Conservation (phyloP, 1,140 invertebrate genomes). For the Drosophila sucinea region DNA sequence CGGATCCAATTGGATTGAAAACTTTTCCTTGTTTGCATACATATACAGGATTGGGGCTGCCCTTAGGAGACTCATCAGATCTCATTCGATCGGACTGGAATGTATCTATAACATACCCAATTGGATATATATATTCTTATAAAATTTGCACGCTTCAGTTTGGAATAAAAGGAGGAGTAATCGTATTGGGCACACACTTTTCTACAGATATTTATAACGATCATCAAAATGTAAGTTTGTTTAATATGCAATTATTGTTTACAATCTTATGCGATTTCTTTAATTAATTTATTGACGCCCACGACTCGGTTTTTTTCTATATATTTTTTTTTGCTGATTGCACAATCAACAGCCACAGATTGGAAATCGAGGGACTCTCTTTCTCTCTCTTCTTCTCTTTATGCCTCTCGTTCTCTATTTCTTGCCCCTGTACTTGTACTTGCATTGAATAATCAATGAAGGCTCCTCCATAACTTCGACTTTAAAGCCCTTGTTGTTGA, state of each 20-base stretch:
- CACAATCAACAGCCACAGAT: slow-evolving; percentile 63
- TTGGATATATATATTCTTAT: too few species aligned
- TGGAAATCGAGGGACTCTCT: slow-evolving; percentile 31
- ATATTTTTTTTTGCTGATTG: slow-evolving; percentile 43
- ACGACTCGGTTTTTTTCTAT: slow-evolving; percentile 38
- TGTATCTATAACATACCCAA: too few species aligned
- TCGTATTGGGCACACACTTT: neutral
- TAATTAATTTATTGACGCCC: slow-evolving; percentile 71
- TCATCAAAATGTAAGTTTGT: slow-evolving; percentile 29
- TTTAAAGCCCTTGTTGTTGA: slow-evolving; percentile 34
- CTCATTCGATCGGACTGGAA: neutral
- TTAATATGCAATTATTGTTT: slow-evolving; percentile 78
- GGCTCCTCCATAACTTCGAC: slow-evolving; percentile 3
- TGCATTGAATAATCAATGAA: slow-evolving; percentile 69
- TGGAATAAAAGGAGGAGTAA: too few species aligned
- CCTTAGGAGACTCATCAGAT: neutral
- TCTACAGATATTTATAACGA: neutral
- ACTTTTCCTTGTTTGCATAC: neutral
- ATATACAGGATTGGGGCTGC: neutral
- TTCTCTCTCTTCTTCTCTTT: slow-evolving; percentile 7
- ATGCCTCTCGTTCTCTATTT: slow-evolving; percentile 9
- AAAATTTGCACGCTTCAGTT: too few species aligned
- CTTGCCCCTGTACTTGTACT: slow-evolving; percentile 53
- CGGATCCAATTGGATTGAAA: neutral
- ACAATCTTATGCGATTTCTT: slow-evolving; percentile 28